These are phyloP conservation scores for Morpho achilles DNA, from an alignment of 2,888 invertebrate species.

Conservation along the genomic window DNA sequence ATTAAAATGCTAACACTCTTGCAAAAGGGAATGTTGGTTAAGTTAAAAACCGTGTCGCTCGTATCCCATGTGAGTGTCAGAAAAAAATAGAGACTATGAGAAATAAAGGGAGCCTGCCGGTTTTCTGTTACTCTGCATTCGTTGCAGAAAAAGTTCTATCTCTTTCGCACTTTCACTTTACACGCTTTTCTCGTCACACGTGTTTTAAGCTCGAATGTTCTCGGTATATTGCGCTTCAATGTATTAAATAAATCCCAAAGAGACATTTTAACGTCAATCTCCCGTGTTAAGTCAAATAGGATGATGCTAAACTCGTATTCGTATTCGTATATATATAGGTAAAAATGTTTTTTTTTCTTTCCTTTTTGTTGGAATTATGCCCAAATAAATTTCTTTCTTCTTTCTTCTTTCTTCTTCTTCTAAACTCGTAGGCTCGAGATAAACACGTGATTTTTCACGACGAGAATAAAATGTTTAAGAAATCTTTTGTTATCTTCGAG, in stretches of 20 bases:
- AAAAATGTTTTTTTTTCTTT: no score
- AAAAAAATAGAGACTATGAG: slow-evolving; percentile 44
- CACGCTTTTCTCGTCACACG: slow-evolving; percentile 33
- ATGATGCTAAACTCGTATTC: neutral
- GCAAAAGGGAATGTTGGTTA: slow-evolving; percentile 47
- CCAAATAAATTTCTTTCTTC: no score
- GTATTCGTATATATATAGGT: no score
- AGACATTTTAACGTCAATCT: slow-evolving; percentile 37
- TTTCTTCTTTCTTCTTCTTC: no score
- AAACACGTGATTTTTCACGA: no score
- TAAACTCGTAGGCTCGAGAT: neutral
- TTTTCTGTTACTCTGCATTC: slow-evolving; percentile 50
- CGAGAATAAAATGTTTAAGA: no score
- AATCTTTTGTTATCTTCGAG: no score
- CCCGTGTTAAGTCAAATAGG: neutral
- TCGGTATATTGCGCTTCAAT: slow-evolving; percentile 38
- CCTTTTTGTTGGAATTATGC: no score
- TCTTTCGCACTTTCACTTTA: slow-evolving; percentile 41
- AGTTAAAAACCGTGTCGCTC: slow-evolving; percentile 71
- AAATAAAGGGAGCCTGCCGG: slow-evolving; percentile 55
- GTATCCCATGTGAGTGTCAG: slow-evolving; percentile 49
- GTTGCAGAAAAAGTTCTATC: slow-evolving; percentile 38
- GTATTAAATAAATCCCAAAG: slow-evolving; percentile 33
- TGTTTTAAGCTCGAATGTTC: slow-evolving; percentile 32
- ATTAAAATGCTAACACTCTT: slow-evolving; percentile 57